These are phyloP conservation scores for Tethya wilhelma DNA, from an alignment of 37 sponge, comb jelly and placozoan species.

Conservation along the genomic window DNA sequence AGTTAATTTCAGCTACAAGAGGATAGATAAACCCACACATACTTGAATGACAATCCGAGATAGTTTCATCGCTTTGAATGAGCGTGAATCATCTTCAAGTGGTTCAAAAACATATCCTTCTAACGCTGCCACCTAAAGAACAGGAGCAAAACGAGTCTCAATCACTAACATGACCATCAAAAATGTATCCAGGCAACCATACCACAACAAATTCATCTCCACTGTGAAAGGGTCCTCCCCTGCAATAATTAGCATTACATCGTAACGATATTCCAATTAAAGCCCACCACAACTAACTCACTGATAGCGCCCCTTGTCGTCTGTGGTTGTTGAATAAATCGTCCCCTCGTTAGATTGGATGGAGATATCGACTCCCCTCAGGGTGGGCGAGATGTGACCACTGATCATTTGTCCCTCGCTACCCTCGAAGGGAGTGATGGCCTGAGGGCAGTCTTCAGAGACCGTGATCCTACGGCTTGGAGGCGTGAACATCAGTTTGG, in stretches of 20 bases:
- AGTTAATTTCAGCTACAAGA: neutral
- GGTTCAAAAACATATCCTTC: slow-evolving; percentile 66
- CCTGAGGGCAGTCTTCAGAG: slow-evolving; percentile 69
- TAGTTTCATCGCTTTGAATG: slow-evolving; percentile 67
- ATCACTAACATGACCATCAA: neutral
- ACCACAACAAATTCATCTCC: slow-evolving; percentile 33
- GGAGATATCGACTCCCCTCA: slow-evolving; percentile 54
- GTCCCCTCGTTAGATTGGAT: slow-evolving; percentile 20
- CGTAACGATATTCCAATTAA: too few relatives aligned
- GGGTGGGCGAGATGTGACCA: slow-evolving; percentile 66
- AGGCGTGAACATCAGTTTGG: slow-evolving; percentile 54
- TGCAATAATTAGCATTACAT: neutral
- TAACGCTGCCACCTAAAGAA: slow-evolving; percentile 43
- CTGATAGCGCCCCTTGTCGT: slow-evolving; percentile 63
- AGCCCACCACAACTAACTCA: too few relatives aligned
- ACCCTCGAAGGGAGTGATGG: slow-evolving; percentile 53
- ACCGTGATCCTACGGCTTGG: neutral
- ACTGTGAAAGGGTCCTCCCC: slow-evolving; percentile 52
- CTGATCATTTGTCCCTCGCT: slow-evolving; percentile 60
- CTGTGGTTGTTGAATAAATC: slow-evolving; percentile 19
- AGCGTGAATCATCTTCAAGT: slow-evolving; percentile 17
- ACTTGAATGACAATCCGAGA: slow-evolving; percentile 57
- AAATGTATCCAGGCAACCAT: neutral
- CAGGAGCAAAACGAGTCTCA: neutral
- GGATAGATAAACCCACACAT: too few relatives aligned